Evolutionary conservation across 2,797 vertebrate species (phyloP).

Genomic region (Cossypha heuglini): DNA sequence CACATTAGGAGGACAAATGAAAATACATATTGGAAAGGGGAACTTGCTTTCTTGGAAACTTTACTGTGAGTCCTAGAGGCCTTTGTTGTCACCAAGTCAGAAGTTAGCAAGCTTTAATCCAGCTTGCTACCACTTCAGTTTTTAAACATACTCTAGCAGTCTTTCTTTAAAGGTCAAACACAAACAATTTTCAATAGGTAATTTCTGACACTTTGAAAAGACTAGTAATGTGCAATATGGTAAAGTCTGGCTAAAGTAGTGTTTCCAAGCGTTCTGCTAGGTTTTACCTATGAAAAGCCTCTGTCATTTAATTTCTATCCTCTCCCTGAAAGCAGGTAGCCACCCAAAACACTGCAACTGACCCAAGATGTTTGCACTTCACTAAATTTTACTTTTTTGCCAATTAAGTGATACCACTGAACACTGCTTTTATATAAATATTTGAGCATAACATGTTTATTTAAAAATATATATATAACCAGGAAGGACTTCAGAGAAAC

Average conservation of each 20-base stretch:
- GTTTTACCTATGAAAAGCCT: not conserved
- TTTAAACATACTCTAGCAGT: not conserved
- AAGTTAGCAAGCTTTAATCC: not conserved
- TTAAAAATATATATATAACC: not conserved
- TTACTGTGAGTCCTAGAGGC: not conserved
- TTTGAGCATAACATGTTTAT: not conserved
- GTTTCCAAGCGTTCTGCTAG: not conserved
- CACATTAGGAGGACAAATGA: not conserved
- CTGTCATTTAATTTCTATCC: not conserved
- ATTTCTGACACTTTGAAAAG: not conserved
- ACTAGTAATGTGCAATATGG: not conserved
- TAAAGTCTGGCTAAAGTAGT: not conserved
- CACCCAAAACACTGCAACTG: not conserved
- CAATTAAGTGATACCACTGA: not conserved
- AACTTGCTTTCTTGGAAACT: not conserved
- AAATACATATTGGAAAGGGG: not conserved
- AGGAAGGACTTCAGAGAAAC: not conserved
- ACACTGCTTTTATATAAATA: not conserved
- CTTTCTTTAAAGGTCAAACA: not conserved
- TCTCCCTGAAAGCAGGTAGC: not conserved
- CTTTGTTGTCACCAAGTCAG: not conserved
- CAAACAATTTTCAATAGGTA: fast-evolving
- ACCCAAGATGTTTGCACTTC: not conserved
- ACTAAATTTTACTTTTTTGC: not conserved
- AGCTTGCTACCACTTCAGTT: not conserved